Evolutionary conservation across 2,113 vertebrate genomes (phyloP), one percentile per base, ranked within the genome.

Genomic region (Verasper variegatus): DNA sequence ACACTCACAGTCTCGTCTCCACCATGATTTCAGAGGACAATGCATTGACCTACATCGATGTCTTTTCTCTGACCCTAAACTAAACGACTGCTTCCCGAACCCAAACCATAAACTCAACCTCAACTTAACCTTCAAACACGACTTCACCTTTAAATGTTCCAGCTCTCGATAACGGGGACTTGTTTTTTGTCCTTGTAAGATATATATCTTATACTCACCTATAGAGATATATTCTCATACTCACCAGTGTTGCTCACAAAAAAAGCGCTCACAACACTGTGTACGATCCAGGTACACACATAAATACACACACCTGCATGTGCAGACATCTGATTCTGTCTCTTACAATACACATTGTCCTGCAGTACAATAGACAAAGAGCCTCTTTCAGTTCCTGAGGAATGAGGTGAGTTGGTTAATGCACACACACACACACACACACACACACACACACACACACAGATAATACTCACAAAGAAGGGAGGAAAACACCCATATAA

Each of bases 341-440:
- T 80, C 62, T 27, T 66, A 93, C 86, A 93, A 93, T 91, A 72
- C 86, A 81, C 85, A 85, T 88, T 90, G 89, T 92, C 74, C 61
- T 64, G 51, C 55, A 74, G 77, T 12, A 92, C 91, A 93, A 93
- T 86, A 86, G 90, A 94, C 91, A 92, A 94, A 89, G 91, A 84
- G 70, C 49, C 58, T 78, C 88, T 92, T 92, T 92, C 83, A 89
- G 72, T 59, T 0, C 24, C 84, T 79, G 74, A 86, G 85, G 71
- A 82, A 86, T 70, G 76, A 80, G 88, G 74, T 27, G 78, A 89
- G 86, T 68, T 67, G 47, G 35, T 68, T 72, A 78, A 79, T 17
- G 45, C 1, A 20, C 20, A 58, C 6, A 83, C 68, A 71, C 70
- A 83, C 63, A 31, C 78, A 72, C 66, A 74, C 60, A 47, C 67